These are phyloP conservation scores for Nothobranchius kuhntae DNA, from an alignment of 2,113 vertebrate genomes.

Conservation along the genomic window DNA sequence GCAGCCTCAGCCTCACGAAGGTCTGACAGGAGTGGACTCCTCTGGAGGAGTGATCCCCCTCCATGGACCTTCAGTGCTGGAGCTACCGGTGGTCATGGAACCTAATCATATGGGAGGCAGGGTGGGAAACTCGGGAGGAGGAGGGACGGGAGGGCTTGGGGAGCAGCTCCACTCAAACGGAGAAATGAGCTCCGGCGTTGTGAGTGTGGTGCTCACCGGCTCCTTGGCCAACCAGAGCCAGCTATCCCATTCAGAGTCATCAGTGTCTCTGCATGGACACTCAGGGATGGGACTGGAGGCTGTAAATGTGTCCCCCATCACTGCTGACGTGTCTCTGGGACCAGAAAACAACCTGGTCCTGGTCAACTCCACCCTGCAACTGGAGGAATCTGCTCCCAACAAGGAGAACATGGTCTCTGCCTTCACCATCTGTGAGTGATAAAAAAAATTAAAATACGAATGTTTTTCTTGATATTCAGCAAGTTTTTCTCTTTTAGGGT, in stretches of 20 bases:
- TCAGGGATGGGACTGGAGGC: slow-evolving; percentile 91
- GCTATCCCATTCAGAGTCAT: slow-evolving; percentile 73
- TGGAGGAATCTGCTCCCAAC: slow-evolving; percentile 92
- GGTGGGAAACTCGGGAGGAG: slow-evolving; percentile 79
- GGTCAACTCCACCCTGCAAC: slow-evolving; percentile 90
- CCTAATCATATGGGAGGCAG: slow-evolving; percentile 85
- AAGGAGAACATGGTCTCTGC: slow-evolving; percentile 94
- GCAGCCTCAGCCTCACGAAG: slow-evolving; percentile 83
- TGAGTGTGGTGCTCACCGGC: slow-evolving; percentile 93
- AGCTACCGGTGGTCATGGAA: slow-evolving; percentile 95
- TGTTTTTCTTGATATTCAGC: too few relatives aligned
- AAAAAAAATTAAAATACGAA: too few relatives aligned
- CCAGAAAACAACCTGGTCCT: slow-evolving; percentile 91
- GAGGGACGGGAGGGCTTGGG: slow-evolving; percentile 82
- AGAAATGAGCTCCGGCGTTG: slow-evolving; percentile 88
- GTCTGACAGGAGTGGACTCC: slow-evolving; percentile 84
- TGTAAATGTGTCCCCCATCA: slow-evolving; percentile 91
- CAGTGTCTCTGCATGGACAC: slow-evolving; percentile 90
- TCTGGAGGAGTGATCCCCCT: slow-evolving; percentile 88
- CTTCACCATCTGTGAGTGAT: slow-evolving; percentile 90
- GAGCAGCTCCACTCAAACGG: slow-evolving; percentile 88
- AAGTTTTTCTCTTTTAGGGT: slow-evolving; percentile 79
- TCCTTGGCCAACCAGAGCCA: slow-evolving; percentile 82
- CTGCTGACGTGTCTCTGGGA: slow-evolving; percentile 91
- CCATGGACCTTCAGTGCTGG: slow-evolving; percentile 84